phyloP scores from a whole-genome alignment of 2,888 invertebrate species.

The Phortica okadai region DNA sequence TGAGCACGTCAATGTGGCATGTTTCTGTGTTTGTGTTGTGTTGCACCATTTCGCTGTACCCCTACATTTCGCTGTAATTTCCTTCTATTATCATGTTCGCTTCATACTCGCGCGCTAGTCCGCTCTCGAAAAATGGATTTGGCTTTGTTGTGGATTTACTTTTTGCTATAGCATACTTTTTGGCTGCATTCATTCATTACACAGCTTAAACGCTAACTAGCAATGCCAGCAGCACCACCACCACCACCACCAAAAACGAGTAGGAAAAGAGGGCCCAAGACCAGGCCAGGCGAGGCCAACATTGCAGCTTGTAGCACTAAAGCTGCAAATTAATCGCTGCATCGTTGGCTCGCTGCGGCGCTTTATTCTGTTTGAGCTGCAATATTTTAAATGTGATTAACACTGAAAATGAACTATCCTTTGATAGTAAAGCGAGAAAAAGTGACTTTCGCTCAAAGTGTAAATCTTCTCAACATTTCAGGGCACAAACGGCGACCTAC shows the following conservation, averaged over 20 bases:
- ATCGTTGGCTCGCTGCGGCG: background rate
- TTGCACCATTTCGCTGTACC: slow-evolving; percentile 16
- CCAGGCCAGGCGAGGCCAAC: background rate
- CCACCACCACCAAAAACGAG: background rate
- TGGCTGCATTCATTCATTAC: slow-evolving; percentile 68
- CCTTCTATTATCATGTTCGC: background rate
- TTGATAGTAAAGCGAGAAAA: no score
- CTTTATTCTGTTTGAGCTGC: slow-evolving; percentile 28
- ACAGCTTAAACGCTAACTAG: slow-evolving; percentile 58
- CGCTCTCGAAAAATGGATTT: slow-evolving; percentile 62
- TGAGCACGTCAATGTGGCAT: background rate
- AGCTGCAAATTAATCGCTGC: slow-evolving; percentile 34
- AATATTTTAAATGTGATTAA: slow-evolving; percentile 71
- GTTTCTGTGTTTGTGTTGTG: background rate
- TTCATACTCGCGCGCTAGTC: background rate
- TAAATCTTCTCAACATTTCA: background rate
- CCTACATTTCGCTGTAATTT: background rate
- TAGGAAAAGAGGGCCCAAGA: background rate
- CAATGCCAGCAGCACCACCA: slow-evolving; percentile 42
- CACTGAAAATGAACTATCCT: slow-evolving; percentile 47
- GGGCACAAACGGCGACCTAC: no score
- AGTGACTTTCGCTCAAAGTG: no score
- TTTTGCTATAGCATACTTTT: slow-evolving; percentile 34
- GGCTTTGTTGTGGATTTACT: slow-evolving; percentile 55
- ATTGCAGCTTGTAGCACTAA: slow-evolving; percentile 18